phyloP scores from a whole-genome alignment of 2,113 vertebrate genomes.

The Neolamprologus sp. region DNA sequence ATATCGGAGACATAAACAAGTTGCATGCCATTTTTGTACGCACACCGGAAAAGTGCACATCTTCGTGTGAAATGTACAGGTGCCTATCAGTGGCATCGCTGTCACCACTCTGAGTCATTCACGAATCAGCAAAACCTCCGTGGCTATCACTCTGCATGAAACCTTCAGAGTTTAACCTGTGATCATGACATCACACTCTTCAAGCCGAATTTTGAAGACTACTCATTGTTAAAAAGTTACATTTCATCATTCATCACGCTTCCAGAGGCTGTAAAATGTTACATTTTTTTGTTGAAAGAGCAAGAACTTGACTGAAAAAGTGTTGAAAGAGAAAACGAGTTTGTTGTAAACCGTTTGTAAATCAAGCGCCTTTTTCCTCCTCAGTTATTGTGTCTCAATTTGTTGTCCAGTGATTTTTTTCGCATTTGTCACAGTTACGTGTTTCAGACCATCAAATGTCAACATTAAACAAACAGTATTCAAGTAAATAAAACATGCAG shows the following conservation, averaged over 20 bases:
- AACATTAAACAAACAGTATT: not conserved
- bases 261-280: not conserved
- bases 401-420: not conserved
- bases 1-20: not conserved
- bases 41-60: not conserved
- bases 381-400: not conserved
- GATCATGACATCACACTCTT: not conserved
- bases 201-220: not conserved
- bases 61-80: too few species aligned
- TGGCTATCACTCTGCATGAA: not conserved
- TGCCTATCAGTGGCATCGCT: not conserved
- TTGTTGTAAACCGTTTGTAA: not conserved
- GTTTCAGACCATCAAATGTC: not conserved
- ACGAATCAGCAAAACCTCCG: not conserved
- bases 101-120: not conserved
- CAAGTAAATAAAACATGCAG: not conserved
- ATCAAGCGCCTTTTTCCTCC: not conserved
- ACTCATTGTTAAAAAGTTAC: not conserved
- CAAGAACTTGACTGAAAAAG: not conserved
- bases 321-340: not conserved
- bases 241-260: too few species aligned
- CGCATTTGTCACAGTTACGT: not conserved
- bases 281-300: not conserved
- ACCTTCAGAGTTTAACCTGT: not conserved
- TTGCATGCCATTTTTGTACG: not conserved